A percentile compares a stretch with the other conserved stretches of the same genome.
Evolutionary conservation across 2,888 invertebrate species (phyloP).

Genomic region (Ophion slaviceki): DNA sequence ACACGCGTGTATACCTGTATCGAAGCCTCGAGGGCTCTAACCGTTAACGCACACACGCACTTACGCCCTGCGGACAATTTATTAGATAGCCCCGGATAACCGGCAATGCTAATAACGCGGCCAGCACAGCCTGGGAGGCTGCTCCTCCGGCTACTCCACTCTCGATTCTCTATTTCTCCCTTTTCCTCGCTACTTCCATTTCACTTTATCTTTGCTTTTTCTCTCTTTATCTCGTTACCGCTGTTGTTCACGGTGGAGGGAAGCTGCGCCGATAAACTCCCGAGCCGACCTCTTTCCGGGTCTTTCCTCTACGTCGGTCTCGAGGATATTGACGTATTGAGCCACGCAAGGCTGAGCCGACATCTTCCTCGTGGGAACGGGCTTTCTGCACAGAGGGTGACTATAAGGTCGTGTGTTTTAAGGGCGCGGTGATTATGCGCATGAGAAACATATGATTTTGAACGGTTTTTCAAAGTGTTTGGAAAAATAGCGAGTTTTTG

Average conservation of each 20-base stretch:
- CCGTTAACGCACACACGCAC: slow-evolving; percentile 79
- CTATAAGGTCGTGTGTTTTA: too few relatives aligned
- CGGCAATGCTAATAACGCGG: slow-evolving; percentile 80
- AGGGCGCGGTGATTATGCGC: too few relatives aligned
- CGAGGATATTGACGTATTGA: slow-evolving; percentile 49
- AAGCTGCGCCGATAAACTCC: slow-evolving; percentile 59
- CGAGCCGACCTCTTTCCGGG: slow-evolving; percentile 60
- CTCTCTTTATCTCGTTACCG: background rate
- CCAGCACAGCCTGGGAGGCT: slow-evolving; percentile 35
- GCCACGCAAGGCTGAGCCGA: slow-evolving; percentile 34
- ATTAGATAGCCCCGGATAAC: slow-evolving; percentile 82
- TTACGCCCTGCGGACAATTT: slow-evolving; percentile 79
- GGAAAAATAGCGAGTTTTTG: too few relatives aligned
- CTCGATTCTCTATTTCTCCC: slow-evolving; percentile 63
- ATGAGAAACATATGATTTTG: too few relatives aligned
- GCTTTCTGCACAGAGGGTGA: background rate
- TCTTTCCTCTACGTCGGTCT: slow-evolving; percentile 41
- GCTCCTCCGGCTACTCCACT: slow-evolving; percentile 29
- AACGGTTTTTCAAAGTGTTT: too few relatives aligned
- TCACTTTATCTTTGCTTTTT: background rate
- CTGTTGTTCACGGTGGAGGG: slow-evolving; percentile 14
- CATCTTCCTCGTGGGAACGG: slow-evolving; percentile 45
- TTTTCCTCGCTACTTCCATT: slow-evolving; percentile 25
- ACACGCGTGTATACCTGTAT: slow-evolving; percentile 35
- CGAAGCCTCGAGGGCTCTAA: slow-evolving; percentile 74